Conservation (phyloP, 2,113 vertebrate species). For the Anas platyrhynchos region DNA sequence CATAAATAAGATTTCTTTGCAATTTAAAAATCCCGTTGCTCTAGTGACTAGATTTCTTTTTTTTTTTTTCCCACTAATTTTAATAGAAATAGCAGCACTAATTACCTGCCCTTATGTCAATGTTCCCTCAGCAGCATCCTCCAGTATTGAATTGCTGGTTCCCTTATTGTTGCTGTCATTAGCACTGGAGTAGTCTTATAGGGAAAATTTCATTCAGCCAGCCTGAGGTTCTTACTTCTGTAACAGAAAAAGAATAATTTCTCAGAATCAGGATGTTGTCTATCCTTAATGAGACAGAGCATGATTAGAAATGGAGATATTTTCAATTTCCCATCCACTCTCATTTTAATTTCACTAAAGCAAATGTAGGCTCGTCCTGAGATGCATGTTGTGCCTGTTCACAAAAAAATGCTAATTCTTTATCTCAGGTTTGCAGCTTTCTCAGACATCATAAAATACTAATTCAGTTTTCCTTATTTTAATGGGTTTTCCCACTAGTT, state of each 20-base stretch:
- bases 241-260: slow-evolving; percentile 64
- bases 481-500: slow-evolving; percentile 4
- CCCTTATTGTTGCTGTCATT: slow-evolving; percentile 37
- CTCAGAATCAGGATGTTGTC: slow-evolving; percentile 25
- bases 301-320: slow-evolving; percentile 22
- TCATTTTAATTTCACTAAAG: slow-evolving; percentile 13
- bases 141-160: slow-evolving; percentile 14
- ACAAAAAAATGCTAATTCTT: slow-evolving; percentile 15
- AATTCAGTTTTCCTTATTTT: slow-evolving; percentile 56
- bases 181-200: slow-evolving; percentile 46
- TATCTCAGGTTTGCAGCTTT: slow-evolving; percentile 62
- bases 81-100: slow-evolving; percentile 51
- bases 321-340: background rate
- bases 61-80: slow-evolving; percentile 11
- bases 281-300: slow-evolving; percentile 34
- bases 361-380: background rate
- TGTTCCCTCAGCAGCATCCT: slow-evolving; percentile 36
- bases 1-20: slow-evolving; percentile 23
- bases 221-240: slow-evolving; percentile 42
- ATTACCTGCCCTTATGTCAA: slow-evolving; percentile 57
- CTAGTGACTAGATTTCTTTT: background rate
- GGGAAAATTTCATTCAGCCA: slow-evolving; percentile 39
- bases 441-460: slow-evolving; percentile 43
- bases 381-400: background rate
- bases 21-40: slow-evolving; percentile 51